phyloP scores from a whole-genome alignment of 2,113 vertebrate species.

The Alosa alosa region DNA sequence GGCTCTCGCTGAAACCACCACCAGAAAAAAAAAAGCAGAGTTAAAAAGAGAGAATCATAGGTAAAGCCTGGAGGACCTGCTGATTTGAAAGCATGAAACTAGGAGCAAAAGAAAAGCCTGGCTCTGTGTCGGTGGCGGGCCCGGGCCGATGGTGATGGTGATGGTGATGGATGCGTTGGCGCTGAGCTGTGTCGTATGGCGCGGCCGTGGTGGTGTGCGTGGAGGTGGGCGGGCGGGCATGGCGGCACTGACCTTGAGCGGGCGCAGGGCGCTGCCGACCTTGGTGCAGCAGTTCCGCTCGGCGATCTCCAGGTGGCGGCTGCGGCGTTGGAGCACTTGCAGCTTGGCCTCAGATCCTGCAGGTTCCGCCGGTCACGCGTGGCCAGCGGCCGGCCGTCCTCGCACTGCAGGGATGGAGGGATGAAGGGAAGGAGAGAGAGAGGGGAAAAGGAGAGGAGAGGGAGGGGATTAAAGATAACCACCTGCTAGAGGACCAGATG shows the following conservation, averaged over 20 bases:
- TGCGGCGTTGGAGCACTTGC: constrained; percentile 79
- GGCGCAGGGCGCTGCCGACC: constrained; percentile 83
- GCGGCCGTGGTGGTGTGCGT: not conserved
- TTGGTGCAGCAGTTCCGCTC: constrained; percentile 91
- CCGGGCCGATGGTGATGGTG: not conserved
- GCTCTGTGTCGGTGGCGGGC: not conserved
- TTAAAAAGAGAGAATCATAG: not conserved
- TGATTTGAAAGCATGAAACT: not conserved
- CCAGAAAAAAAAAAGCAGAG: not conserved
- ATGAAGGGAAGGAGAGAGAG: not conserved
- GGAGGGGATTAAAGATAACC: not conserved
- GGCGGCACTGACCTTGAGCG: constrained; percentile 81
- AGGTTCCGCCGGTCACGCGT: constrained; percentile 81
- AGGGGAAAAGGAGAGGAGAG: not conserved
- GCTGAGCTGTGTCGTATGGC: not conserved
- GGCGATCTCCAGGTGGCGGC: constrained; percentile 85
- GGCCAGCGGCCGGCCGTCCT: constrained; percentile 89
- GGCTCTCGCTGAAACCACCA: not conserved
- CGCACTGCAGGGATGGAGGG: constrained; percentile 72
- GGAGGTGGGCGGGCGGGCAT: not conserved
- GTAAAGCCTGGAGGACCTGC: not conserved
- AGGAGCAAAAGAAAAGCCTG: not conserved
- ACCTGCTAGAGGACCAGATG: not conserved
- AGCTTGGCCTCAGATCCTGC: constrained; percentile 85
- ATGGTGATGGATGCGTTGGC: not conserved